phyloP scores from a whole-genome alignment of 2,888 invertebrate genomes.

The Oconnorella tubifera region DNA sequence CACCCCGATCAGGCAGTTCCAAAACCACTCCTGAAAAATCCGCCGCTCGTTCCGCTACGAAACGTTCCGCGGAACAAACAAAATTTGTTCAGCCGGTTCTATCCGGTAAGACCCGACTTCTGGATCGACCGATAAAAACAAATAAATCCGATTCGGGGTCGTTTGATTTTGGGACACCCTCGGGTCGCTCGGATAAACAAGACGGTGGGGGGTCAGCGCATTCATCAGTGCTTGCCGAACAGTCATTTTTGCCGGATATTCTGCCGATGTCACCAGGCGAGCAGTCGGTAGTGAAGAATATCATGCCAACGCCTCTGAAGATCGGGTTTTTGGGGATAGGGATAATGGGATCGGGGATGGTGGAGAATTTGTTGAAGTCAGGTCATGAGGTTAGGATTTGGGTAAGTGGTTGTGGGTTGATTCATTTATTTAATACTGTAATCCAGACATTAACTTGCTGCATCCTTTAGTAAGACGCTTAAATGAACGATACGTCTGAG shows the following conservation, averaged over 20 bases:
- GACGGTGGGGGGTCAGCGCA: not conserved
- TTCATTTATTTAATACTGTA: no score
- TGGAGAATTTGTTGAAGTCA: conserved; percentile 87
- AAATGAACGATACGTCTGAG: no score
- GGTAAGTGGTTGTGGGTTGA: no score
- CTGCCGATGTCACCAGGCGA: conserved; percentile 19
- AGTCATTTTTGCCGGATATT: conserved; percentile 20
- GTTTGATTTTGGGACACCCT: not conserved
- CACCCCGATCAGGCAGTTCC: not conserved
- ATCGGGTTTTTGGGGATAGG: conserved; percentile 94
- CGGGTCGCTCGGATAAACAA: not conserved
- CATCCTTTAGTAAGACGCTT: no score
- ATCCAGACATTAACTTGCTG: no score
- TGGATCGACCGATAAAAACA: not conserved
- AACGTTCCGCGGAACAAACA: not conserved
- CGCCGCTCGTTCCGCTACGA: not conserved
- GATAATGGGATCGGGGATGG: conserved; percentile 90
- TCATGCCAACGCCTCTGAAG: conserved; percentile 73
- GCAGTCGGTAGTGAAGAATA: conserved; percentile 29
- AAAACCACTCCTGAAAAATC: not conserved
- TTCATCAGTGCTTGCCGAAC: not conserved
- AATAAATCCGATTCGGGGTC: not conserved
- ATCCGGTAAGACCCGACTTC: not conserved
- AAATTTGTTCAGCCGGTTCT: not conserved
- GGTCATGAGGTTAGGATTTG: conserved; percentile 89